phyloP scores from a whole-genome alignment of 2,113 vertebrate genomes.

The Gnathonemus echidnorhynchus region DNA sequence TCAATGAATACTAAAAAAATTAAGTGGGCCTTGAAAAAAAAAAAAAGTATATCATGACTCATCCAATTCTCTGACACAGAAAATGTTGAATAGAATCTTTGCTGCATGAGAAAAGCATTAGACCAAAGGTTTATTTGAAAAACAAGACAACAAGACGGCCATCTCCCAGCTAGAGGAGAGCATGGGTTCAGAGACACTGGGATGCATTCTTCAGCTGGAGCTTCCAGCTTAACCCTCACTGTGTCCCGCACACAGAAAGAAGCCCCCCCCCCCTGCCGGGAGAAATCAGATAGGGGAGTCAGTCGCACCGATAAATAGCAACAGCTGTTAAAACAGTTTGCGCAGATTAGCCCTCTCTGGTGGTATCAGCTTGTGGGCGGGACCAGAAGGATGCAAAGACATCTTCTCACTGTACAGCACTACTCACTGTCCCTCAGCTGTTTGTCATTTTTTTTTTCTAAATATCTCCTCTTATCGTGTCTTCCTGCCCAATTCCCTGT shows the following conservation, averaged over 20 bases:
- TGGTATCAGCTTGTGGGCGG: background rate
- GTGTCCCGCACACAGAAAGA: slow-evolving; percentile 43
- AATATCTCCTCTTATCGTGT: background rate
- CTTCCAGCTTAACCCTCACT: slow-evolving; percentile 59
- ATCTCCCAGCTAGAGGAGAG: background rate
- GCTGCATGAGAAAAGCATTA: background rate
- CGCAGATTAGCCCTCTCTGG: slow-evolving; percentile 15
- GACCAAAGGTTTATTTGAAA: background rate
- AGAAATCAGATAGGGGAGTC: slow-evolving; percentile 65
- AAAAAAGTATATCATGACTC: background rate
- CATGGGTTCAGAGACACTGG: background rate
- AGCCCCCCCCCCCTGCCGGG: slow-evolving; percentile 58
- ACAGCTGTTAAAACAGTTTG: slow-evolving; percentile 86
- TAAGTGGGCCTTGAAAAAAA: background rate
- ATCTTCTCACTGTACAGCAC: slow-evolving; percentile 17
- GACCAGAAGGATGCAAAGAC: background rate
- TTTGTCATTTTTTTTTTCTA: background rate
- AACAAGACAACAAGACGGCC: background rate
- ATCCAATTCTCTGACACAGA: background rate
- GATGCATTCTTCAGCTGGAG: slow-evolving; percentile 22
- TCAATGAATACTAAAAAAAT: background rate
- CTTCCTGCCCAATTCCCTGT: background rate
- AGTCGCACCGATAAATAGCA: slow-evolving; percentile 53
- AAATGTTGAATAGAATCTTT: background rate
- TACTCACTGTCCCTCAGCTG: background rate